Percentiles rank a stretch among this genome's conserved stretches.
These are phyloP conservation scores for Oegoconia quadripuncta DNA, from an alignment of 2,888 invertebrate genomes.

Conservation along the genomic window DNA sequence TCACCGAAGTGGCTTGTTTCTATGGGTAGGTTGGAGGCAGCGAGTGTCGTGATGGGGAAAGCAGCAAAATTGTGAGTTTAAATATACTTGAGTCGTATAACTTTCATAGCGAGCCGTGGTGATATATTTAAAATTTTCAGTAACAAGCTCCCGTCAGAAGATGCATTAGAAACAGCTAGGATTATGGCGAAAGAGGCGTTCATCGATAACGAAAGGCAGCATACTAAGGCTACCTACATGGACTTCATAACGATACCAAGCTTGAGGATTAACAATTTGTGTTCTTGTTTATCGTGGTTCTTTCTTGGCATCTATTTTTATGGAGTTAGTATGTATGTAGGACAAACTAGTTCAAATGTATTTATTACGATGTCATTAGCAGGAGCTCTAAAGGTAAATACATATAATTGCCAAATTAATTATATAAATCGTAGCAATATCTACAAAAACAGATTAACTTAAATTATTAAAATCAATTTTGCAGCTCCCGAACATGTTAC, in stretches of 20 bases:
- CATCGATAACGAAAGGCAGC: constrained; percentile 17
- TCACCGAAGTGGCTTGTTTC: constrained; percentile 87
- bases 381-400: constrained; percentile 48
- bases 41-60: constrained; percentile 78
- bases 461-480: too few relatives aligned
- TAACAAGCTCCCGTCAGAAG: constrained; percentile 59
- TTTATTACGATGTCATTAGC: constrained; percentile 85
- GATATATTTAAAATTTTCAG: too few relatives aligned
- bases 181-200: constrained; percentile 59
- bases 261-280: constrained; percentile 81
- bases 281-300: constrained; percentile 84
- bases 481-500: constrained; percentile 72
- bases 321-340: constrained; percentile 88
- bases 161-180: constrained; percentile 41
- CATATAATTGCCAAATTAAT: too few relatives aligned
- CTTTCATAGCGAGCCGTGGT: neutral
- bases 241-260: constrained; percentile 81
- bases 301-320: constrained; percentile 88
- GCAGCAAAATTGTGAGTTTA: constrained; percentile 72
- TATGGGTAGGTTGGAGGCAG: constrained; percentile 80
- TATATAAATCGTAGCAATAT: too few relatives aligned
- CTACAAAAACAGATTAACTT: too few relatives aligned
- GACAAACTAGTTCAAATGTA: constrained; percentile 85
- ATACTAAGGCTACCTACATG: constrained; percentile 64
- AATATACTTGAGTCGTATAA: neutral